phyloP scores from a whole-genome alignment of 2,113 vertebrate genomes.

The Zosterops japonicus region DNA sequence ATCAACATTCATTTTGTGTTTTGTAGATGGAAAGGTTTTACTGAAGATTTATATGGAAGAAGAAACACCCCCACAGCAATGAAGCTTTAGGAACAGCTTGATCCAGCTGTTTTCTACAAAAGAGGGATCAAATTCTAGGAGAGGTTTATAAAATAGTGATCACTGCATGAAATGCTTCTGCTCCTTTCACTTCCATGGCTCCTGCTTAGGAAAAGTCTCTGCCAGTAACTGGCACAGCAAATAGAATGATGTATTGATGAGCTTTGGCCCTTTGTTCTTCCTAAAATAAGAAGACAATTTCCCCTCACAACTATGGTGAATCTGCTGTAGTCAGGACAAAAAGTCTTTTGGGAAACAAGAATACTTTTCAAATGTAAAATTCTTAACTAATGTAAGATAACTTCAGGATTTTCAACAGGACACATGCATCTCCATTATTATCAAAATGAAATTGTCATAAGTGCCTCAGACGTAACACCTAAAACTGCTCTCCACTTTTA shows the following conservation, averaged over 20 bases:
- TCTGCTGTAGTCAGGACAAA: background rate
- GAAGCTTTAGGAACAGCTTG: slow-evolving; percentile 27
- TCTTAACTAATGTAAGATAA: background rate
- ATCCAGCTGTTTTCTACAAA: slow-evolving; percentile 7
- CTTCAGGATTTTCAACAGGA: background rate
- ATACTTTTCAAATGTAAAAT: background rate
- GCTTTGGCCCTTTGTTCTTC: background rate
- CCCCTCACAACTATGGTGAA: background rate
- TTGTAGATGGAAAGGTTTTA: slow-evolving; percentile 20
- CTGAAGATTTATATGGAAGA: background rate
- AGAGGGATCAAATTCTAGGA: slow-evolving; percentile 13
- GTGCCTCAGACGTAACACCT: background rate
- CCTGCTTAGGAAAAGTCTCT: background rate
- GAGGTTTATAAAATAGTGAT: background rate
- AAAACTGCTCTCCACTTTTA: background rate
- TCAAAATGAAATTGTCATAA: background rate
- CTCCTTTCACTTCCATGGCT: background rate
- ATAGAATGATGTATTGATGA: background rate
- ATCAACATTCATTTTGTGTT: background rate
- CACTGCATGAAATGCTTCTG: background rate
- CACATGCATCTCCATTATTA: background rate
- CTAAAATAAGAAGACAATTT: background rate
- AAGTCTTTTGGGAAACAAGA: background rate
- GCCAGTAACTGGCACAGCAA: background rate
- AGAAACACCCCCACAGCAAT: background rate